Base-by-base conservation (phyloP, 2,888 invertebrate genomes). In the Mesochorus sp. region DNA sequence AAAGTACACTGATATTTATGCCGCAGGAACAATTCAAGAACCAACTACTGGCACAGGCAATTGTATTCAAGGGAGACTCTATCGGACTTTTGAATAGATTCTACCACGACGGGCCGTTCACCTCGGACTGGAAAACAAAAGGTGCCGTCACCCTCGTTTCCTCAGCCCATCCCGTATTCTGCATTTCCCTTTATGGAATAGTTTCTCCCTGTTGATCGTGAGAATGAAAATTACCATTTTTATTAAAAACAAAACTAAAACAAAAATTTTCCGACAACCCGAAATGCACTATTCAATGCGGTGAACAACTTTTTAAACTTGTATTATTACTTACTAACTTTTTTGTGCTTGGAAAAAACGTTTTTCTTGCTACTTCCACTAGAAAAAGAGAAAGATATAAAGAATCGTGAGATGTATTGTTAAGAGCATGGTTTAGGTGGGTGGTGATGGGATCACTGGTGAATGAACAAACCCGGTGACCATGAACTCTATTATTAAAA, bases 71-170 rank as follows among this genome's bases (percentile, higher is more conserved):
- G 91, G 93, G 94, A 86, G 93, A 95, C 47, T 94, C 95, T 0
- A 93, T 93, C 85, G 93, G 93, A 3, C 92, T 97, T 83, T 90
- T 95, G 74, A 94, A 94, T 28, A 94, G 94, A 51, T 97, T 97
- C 88, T 92, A 94, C 81, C 92, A 92, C 12, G 93, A 93, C 51
- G 94, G 94, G 8, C 96, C 96, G 2, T 94, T 94, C 82, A 90
- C 93, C 24, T 92, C 94, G 1, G 93, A 94, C 42, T 92, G 94
- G 87, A 84, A 68, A 44, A 79, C 84, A 31, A 81, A 83, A 79
- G 83, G 90, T 89, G 78, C 55, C 42, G 19, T 21, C 34, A n/a
- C 37, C 8, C 3, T 34, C n/a, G 3, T 12, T 53, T 28, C 6
- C n/a, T 71, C 39, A 10, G 8, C 39, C 14, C 8, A 49, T 61